These are phyloP conservation scores for Uloborus diversus DNA, from an alignment of 1,140 invertebrate species.

Conservation along the genomic window DNA sequence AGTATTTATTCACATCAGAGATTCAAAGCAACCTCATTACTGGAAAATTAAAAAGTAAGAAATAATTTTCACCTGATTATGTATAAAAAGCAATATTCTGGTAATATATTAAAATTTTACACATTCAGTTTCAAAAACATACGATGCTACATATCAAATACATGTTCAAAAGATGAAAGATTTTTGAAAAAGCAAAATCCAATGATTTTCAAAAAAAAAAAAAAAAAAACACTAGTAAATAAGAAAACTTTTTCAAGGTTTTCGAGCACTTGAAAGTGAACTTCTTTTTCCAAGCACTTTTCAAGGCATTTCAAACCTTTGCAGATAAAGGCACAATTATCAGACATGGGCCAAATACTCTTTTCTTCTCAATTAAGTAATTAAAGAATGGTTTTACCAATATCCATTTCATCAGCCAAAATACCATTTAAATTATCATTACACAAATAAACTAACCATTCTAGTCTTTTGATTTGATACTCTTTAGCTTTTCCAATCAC, in stretches of 20 bases:
- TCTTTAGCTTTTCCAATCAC: constrained; percentile 74
- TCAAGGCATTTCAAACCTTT: constrained; percentile 98
- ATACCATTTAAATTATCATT: constrained; percentile 98
- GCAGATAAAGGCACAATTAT: constrained; percentile 98
- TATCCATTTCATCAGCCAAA: constrained; percentile 95
- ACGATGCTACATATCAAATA: too few species aligned
- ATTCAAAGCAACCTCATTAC: too few species aligned
- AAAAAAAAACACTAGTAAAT: too few species aligned
- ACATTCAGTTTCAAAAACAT: too few species aligned
- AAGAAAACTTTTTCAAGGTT: constrained; percentile 99
- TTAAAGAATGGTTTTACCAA: constrained; percentile 98
- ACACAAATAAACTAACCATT: constrained; percentile 98
- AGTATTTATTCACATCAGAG: too few species aligned
- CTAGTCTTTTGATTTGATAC: constrained; percentile 89
- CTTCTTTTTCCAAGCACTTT: constrained; percentile 99
- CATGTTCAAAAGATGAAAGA: too few species aligned
- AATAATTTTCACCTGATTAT: too few species aligned
- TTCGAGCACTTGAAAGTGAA: constrained; percentile 97
- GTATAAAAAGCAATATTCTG: too few species aligned
- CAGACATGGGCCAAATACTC: constrained; percentile 95
- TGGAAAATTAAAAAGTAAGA: too few species aligned
- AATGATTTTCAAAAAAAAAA: too few species aligned
- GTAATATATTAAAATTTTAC: too few species aligned
- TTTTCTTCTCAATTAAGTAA: constrained; percentile 97
- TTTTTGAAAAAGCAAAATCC: too few species aligned